Conservation (phyloP, 2,113 vertebrate genomes). For the Lanius collurio region DNA sequence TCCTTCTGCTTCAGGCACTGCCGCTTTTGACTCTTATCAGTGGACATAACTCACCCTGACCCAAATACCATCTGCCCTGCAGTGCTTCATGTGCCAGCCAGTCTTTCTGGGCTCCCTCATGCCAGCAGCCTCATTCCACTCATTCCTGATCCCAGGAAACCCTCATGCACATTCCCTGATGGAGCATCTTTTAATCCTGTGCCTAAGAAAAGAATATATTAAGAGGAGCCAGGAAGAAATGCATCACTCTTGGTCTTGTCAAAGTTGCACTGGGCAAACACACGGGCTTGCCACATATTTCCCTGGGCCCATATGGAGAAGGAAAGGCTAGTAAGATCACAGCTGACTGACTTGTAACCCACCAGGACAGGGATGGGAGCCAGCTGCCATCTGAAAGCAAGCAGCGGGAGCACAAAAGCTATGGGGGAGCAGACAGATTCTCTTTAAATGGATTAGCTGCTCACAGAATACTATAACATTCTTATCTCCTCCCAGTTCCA, state of each 20-base stretch:
- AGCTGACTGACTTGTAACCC: not conserved
- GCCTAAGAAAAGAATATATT: not conserved
- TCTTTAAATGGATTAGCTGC: not conserved
- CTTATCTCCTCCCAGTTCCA: not conserved
- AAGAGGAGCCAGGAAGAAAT: not conserved
- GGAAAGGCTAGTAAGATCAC: not conserved
- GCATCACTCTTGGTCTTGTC: not conserved
- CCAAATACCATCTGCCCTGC: not conserved
- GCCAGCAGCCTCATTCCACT: not conserved
- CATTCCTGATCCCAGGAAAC: not conserved
- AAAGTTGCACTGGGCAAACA: not conserved
- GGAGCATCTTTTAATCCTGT: not conserved
- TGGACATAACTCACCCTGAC: not conserved
- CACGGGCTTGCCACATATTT: not conserved
- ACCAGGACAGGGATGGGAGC: not conserved
- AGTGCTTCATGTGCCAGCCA: not conserved
- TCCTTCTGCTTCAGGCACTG: not conserved
- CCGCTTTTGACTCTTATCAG: not conserved
- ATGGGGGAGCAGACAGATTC: not conserved
- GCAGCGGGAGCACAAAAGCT: not conserved
- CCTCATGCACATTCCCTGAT: accelerated
- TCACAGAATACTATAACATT: not conserved
- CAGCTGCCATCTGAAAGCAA: not conserved
- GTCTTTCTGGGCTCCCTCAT: not conserved
- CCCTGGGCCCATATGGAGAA: not conserved